These are phyloP conservation scores for Melanostoma mellinum DNA, from an alignment of 2,888 invertebrate genomes.

Conservation along the genomic window DNA sequence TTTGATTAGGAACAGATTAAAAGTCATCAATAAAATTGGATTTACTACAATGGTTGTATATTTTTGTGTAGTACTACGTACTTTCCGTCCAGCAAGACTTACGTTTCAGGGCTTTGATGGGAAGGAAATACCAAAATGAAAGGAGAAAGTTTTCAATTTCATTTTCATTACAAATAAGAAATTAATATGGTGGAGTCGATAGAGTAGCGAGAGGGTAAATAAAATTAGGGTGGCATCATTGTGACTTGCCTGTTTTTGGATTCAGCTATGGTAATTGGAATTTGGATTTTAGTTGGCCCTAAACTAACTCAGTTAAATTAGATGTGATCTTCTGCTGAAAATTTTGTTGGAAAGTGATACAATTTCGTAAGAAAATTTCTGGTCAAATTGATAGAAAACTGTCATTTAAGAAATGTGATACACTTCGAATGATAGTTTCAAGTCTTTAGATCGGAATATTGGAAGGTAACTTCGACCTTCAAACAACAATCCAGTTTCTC, in stretches of 20 bases:
- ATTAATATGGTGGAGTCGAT: conserved; percentile 10
- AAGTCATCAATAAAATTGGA: conserved; percentile 73
- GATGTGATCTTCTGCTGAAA: too few relatives aligned
- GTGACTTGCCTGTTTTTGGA: conserved; percentile 19
- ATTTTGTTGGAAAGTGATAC: too few relatives aligned
- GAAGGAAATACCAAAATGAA: conserved; percentile 11
- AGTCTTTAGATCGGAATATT: too few relatives aligned
- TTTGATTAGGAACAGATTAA: conserved; percentile 73
- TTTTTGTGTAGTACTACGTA: conserved; percentile 15
- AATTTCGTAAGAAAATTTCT: too few relatives aligned
- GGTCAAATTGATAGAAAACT: too few relatives aligned
- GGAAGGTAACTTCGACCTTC: too few relatives aligned
- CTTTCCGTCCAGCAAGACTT: conserved; percentile 3
- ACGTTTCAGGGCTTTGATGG: background rate
- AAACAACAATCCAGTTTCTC: too few relatives aligned
- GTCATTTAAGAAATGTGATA: too few relatives aligned
- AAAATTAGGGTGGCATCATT: conserved; percentile 51
- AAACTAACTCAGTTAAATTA: too few relatives aligned
- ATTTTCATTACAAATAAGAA: conserved; percentile 64
- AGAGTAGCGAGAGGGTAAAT: background rate
- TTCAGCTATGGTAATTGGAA: too few relatives aligned
- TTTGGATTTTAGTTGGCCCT: too few relatives aligned
- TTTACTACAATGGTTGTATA: conserved; percentile 60
- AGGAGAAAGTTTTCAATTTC: conserved; percentile 72
- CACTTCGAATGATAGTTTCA: too few relatives aligned